phyloP scores from a whole-genome alignment of 1,140 invertebrate species.

The Procambarus clarkii region DNA sequence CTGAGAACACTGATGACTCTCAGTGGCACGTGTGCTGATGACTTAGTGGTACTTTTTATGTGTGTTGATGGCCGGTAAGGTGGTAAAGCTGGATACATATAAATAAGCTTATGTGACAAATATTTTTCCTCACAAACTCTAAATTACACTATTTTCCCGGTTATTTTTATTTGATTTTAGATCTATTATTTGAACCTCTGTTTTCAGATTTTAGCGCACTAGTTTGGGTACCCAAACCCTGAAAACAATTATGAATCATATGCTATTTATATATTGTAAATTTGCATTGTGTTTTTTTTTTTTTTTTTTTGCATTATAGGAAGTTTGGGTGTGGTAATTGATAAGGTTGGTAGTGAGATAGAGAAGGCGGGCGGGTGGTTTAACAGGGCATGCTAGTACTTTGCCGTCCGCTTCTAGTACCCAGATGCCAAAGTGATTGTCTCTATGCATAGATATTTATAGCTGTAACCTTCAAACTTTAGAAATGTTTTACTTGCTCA shows the following conservation, averaged over 20 bases:
- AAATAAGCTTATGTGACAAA: too few species aligned
- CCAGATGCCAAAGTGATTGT: slow-evolving; percentile 2
- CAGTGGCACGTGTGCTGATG: too few species aligned
- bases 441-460: slow-evolving; percentile 1
- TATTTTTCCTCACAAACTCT: too few species aligned
- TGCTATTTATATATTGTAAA: not conserved
- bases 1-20: too few species aligned
- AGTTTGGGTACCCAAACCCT: not conserved
- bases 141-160: not conserved
- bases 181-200: slow-evolving; percentile 6
- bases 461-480: slow-evolving; percentile 20
- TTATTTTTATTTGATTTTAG: not conserved
- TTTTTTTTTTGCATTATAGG: too few species aligned
- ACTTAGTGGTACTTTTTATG: too few species aligned
- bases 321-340: too few species aligned
- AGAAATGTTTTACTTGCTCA: slow-evolving; percentile 16
- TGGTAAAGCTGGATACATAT: too few species aligned
- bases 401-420: slow-evolving; percentile 9
- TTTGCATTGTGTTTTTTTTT: not conserved
- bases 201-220: not conserved
- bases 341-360: not conserved
- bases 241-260: not conserved
- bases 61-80: too few species aligned
- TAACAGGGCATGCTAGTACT: slow-evolving; percentile 7
- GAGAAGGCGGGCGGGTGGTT: not conserved